phyloP scores from a whole-genome alignment of 2,888 invertebrate species.

The Vesta saturnalis region DNA sequence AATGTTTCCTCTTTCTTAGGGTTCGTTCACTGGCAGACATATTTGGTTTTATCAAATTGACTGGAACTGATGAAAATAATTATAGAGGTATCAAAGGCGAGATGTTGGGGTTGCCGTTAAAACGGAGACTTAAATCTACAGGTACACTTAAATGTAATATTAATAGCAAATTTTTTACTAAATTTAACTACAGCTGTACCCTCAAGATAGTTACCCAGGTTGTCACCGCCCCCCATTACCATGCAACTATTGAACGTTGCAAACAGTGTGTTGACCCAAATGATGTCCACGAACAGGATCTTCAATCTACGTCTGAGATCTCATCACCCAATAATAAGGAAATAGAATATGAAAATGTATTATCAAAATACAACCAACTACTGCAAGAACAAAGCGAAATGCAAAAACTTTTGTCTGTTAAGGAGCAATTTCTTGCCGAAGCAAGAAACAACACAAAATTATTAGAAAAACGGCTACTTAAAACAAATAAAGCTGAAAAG shows the following conservation, averaged over 20 bases:
- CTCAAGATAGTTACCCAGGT: too few species aligned
- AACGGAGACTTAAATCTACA: neutral
- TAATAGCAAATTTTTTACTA: neutral
- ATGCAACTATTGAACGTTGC: neutral
- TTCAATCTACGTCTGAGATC: neutral
- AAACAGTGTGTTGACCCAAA: neutral
- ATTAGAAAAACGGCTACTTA: neutral
- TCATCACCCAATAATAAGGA: neutral
- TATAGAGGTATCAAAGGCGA: conserved; percentile 23
- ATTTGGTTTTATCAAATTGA: neutral
- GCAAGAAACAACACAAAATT: neutral
- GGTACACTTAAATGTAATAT: neutral
- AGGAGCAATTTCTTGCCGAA: neutral
- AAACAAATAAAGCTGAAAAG: neutral
- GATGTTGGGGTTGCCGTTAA: conserved; percentile 18
- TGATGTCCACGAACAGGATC: neutral
- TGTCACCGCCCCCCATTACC: too few species aligned
- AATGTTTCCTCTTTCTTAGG: neutral
- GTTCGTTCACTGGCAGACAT: neutral
- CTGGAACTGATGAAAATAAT: conserved; percentile 26
- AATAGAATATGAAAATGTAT: neutral
- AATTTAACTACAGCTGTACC: neutral
- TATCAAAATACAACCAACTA: neutral
- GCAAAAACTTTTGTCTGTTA: neutral
- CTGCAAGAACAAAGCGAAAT: neutral